These are phyloP conservation scores for Cephalopterus ornatus DNA, from an alignment of 2,113 vertebrate species.

Conservation along the genomic window DNA sequence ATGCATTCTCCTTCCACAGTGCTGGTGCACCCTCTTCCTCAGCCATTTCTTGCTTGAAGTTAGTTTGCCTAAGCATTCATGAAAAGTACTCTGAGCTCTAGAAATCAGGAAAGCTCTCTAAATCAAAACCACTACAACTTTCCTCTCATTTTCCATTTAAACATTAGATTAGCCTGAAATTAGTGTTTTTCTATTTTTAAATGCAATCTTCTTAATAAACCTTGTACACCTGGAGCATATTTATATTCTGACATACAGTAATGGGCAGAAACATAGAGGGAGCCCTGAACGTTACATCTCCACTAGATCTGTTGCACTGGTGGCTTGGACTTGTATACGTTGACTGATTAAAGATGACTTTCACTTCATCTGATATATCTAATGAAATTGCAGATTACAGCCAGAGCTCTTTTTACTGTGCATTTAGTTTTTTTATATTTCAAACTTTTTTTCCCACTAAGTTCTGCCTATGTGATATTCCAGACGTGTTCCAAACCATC, in stretches of 20 bases:
- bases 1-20: background rate
- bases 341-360: background rate
- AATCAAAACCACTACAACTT: too few relatives aligned
- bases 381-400: background rate
- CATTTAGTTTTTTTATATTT: background rate
- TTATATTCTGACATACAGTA: background rate
- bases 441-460: background rate
- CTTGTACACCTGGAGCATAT: background rate
- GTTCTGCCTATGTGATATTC: background rate
- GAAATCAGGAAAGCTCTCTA: background rate
- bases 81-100: background rate
- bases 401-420: background rate
- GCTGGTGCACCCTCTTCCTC: background rate
- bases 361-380: background rate
- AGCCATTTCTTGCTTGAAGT: background rate
- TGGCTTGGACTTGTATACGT: background rate
- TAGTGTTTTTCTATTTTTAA: background rate
- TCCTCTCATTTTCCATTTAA: background rate
- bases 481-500: background rate
- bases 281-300: background rate
- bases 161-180: background rate
- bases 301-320: background rate
- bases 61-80: background rate
- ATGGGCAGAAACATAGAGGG: background rate
- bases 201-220: background rate